phyloP scores from a whole-genome alignment of 2,797 vertebrate genomes.

The Neosalanx taihuensis region DNA sequence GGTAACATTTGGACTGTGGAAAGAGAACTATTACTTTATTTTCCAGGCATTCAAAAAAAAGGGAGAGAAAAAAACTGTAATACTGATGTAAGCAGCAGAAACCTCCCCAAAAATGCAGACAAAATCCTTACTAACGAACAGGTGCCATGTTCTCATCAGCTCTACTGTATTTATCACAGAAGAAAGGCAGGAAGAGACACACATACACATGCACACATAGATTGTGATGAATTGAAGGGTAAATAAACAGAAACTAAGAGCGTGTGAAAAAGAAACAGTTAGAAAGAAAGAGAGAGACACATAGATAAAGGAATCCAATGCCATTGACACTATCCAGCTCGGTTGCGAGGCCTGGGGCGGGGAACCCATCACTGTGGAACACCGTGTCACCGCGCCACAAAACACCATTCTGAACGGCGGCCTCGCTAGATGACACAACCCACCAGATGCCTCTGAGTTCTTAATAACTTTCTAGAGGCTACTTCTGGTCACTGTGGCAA shows the following conservation, averaged over 20 bases:
- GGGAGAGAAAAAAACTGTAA: slow-evolving; percentile 9
- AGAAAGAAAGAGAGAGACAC: slow-evolving; percentile 1
- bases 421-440: slow-evolving; percentile 65
- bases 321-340: slow-evolving; percentile 39
- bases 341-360: slow-evolving; percentile 45
- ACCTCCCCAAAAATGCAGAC: slow-evolving; percentile 5
- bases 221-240: not conserved
- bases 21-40: slow-evolving; percentile 28
- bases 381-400: slow-evolving; percentile 37
- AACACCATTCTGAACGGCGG: slow-evolving; percentile 58
- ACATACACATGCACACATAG: not conserved
- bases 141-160: slow-evolving; percentile 17
- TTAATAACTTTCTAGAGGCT: slow-evolving; percentile 80
- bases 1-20: slow-evolving; percentile 20
- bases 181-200: slow-evolving; percentile 12
- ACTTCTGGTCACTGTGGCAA: slow-evolving; percentile 75
- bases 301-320: not conserved
- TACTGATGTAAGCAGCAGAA: slow-evolving; percentile 12
- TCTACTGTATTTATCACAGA: slow-evolving; percentile 15
- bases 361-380: slow-evolving; percentile 51
- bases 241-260: not conserved
- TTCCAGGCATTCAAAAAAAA: slow-evolving; percentile 19
- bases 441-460: slow-evolving; percentile 69
- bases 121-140: slow-evolving; percentile 25
- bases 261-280: not conserved